Evolutionary conservation across 2,113 vertebrate genomes (phyloP).

Genomic region (Setophaga coronata): DNA sequence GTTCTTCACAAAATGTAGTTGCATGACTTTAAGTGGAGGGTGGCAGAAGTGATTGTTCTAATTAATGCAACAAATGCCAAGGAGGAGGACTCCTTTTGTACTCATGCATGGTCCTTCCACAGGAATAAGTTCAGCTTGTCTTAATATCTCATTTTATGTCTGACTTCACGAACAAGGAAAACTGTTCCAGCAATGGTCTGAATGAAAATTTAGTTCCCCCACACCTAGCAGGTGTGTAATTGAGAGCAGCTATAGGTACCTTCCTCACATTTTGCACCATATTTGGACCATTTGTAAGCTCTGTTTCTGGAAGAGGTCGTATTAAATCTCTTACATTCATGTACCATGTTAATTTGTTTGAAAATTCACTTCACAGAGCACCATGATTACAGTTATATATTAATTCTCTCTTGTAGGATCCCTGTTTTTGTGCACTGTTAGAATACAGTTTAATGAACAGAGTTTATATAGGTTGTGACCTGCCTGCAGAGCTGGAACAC

Average conservation of each 20-base stretch:
- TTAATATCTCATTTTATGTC: not conserved
- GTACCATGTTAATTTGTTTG: not conserved
- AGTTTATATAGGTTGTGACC: slow-evolving; percentile 87
- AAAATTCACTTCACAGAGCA: not conserved
- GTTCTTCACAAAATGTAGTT: not conserved
- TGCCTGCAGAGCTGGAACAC: slow-evolving; percentile 74
- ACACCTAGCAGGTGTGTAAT: accelerated
- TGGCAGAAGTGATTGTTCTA: not conserved
- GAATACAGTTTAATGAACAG: slow-evolving; percentile 84
- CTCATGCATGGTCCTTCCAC: not conserved
- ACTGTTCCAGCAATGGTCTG: not conserved
- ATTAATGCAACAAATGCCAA: not conserved
- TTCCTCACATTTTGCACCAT: not conserved
- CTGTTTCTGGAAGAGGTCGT: not conserved
- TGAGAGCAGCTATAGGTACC: not conserved
- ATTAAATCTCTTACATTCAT: not conserved
- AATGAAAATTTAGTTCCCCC: not conserved
- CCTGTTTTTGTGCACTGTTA: slow-evolving; percentile 85
- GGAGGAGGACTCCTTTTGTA: not conserved
- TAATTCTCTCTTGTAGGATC: slow-evolving; percentile 76
- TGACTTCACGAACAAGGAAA: not conserved
- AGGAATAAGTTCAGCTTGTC: not conserved
- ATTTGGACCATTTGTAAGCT: not conserved
- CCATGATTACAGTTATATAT: not conserved
- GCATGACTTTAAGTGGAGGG: not conserved